Conservation (phyloP, 2,797 vertebrate genomes). For the Apodemus agrarius region DNA sequence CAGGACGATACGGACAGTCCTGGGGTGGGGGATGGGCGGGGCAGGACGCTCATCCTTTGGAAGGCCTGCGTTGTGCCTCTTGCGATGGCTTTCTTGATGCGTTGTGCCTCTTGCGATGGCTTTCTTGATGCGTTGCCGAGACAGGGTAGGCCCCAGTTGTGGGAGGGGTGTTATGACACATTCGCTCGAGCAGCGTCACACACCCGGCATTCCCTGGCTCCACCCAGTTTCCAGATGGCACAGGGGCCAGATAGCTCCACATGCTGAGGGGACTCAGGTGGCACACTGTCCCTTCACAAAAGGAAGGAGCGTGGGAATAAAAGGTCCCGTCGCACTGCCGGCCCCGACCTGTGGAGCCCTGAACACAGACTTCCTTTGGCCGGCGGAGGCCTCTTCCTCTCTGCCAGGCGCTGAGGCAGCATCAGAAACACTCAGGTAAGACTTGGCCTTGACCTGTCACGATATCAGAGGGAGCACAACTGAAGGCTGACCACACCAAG, state of each 20-base stretch:
- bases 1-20: too few relatives aligned
- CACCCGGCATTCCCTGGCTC: accelerated
- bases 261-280: background rate
- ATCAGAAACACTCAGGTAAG: background rate
- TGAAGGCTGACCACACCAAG: constrained; percentile 64
- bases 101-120: too few relatives aligned
- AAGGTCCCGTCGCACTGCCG: accelerated
- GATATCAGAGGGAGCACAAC: background rate
- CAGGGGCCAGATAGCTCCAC: accelerated
- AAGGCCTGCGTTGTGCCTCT: background rate
- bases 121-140: too few relatives aligned
- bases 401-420: background rate
- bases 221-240: background rate
- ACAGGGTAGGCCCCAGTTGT: accelerated
- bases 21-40: too few relatives aligned
- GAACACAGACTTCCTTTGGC: accelerated
- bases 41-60: background rate
- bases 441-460: background rate
- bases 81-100: too few relatives aligned
- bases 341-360: background rate
- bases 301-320: too few relatives aligned
- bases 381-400: background rate
- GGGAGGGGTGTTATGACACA: accelerated
- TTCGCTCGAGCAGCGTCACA: too few relatives aligned
- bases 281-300: background rate